These are phyloP conservation scores for Rhinatrema bivittatum DNA, from an alignment of 2,797 vertebrate genomes.

Conservation along the genomic window DNA sequence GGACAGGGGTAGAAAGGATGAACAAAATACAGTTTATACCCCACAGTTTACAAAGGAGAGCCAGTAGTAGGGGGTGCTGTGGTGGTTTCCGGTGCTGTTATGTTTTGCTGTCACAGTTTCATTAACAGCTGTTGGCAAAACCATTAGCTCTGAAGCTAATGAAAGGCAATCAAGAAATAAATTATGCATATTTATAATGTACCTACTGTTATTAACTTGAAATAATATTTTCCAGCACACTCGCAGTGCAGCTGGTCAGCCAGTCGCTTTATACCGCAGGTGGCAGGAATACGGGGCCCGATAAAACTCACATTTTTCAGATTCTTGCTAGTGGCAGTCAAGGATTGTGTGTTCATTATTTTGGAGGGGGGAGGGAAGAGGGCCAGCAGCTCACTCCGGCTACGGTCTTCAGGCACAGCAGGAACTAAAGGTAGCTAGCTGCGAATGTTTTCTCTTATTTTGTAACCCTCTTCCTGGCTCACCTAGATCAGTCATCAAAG, in stretches of 20 bases:
- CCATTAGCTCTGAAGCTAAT: constrained; percentile 25
- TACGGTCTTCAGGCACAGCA: too few relatives aligned
- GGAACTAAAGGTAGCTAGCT: too few relatives aligned
- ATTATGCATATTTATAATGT: too few relatives aligned
- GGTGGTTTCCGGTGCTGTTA: constrained; percentile 26
- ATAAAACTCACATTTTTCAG: constrained; percentile 4
- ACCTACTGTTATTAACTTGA: constrained; percentile 14
- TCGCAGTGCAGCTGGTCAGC: not conserved
- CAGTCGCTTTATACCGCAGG: not conserved
- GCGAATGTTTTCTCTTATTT: too few relatives aligned
- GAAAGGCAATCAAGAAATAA: constrained; percentile 28
- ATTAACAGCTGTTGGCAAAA: constrained; percentile 28
- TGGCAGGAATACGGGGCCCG: constrained; percentile 21
- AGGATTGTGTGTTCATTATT: not conserved
- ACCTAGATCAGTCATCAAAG: too few relatives aligned
- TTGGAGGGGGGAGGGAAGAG: too few relatives aligned
- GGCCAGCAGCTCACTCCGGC: too few relatives aligned
- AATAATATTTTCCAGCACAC: constrained; percentile 26
- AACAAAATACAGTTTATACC: constrained; percentile 30
- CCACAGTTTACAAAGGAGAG: constrained; percentile 24
- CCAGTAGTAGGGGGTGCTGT: constrained; percentile 25
- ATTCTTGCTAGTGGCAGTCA: constrained; percentile 15
- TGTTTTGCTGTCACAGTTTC: constrained; percentile 27
- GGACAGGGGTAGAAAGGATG: constrained; percentile 21
- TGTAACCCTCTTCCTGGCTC: too few relatives aligned